Conservation (phyloP, 1,140 invertebrate genomes). For the Drosophila erecta region DNA sequence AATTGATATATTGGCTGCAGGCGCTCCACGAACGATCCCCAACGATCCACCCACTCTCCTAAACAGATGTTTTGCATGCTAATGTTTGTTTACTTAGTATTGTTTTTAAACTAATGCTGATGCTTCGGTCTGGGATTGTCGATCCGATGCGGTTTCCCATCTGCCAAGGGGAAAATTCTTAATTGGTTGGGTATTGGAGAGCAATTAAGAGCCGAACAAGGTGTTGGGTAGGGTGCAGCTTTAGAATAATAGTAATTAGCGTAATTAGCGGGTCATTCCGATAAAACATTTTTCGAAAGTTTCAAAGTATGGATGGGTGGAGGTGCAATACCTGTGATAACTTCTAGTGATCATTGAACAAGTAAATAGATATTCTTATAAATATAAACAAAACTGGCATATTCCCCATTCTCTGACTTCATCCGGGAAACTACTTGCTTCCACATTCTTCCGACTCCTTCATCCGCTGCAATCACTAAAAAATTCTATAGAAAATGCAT, state of each 20-base stretch:
- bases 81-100: conserved; percentile 71
- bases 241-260: too few species aligned
- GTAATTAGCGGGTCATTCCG: neutral
- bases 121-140: conserved; percentile 39
- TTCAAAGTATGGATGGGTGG: neutral
- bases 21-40: conserved; percentile 37
- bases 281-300: neutral
- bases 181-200: conserved; percentile 49
- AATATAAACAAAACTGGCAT: neutral
- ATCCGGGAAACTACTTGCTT: neutral
- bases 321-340: too few species aligned
- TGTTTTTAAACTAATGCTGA: conserved; percentile 76
- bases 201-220: conserved; percentile 17
- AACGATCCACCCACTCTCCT: conserved; percentile 32
- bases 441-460: conserved; percentile 5
- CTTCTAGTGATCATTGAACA: too few species aligned
- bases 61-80: conserved; percentile 70
- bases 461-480: conserved; percentile 64
- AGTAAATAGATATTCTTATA: too few species aligned
- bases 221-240: neutral
- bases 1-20: conserved; percentile 78
- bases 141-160: conserved; percentile 56
- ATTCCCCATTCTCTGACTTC: conserved; percentile 4
- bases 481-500: conserved; percentile 81
- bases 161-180: conserved; percentile 25